Conservation (phyloP, 2,797 vertebrate species). For the Myioborus melanocephalus region DNA sequence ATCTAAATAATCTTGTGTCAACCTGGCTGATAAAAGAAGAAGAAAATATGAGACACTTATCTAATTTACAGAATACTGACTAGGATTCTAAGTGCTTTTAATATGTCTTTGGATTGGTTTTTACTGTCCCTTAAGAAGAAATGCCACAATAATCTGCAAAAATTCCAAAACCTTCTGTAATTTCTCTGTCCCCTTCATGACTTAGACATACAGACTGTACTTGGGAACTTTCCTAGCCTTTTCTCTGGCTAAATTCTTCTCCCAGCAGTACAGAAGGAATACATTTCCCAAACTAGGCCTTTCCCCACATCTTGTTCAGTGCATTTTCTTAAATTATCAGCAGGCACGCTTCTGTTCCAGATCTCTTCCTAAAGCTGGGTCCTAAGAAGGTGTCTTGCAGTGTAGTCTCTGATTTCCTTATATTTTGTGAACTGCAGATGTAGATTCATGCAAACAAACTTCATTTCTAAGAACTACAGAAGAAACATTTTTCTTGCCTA, state of each 20-base stretch:
- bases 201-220: background rate
- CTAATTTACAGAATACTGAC: background rate
- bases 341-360: background rate
- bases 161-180: background rate
- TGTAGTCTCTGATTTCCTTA: background rate
- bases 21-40: background rate
- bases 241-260: background rate
- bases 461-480: background rate
- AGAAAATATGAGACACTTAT: background rate
- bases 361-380: background rate
- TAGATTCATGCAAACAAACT: background rate
- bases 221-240: background rate
- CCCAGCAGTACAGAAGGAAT: background rate
- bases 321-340: background rate
- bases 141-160: background rate
- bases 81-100: background rate
- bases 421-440: background rate
- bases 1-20: background rate
- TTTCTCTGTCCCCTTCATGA: background rate
- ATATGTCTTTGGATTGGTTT: background rate
- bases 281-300: background rate
- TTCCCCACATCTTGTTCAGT: accelerated
- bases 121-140: background rate
- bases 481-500: background rate
- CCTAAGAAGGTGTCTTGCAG: background rate